Base-by-base conservation (phyloP, 2,113 vertebrate genomes). In the Alethe castanea region DNA sequence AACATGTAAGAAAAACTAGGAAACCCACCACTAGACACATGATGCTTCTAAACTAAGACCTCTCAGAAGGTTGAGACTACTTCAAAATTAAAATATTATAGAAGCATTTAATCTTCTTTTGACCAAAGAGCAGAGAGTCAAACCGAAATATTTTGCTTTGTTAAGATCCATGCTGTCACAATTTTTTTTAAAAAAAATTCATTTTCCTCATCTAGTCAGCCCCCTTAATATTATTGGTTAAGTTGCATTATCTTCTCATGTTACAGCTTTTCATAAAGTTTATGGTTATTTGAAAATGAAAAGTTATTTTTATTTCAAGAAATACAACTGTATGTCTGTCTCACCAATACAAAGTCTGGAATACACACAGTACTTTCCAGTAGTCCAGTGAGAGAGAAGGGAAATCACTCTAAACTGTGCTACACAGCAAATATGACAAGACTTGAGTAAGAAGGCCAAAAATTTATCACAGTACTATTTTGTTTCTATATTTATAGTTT, bases 331-430 rank as follows among this genome's bases (percentile, higher is more conserved):
- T 15, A 8, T 25, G 14, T 23, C 17, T 61, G 4, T 87, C 31
- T 67, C 26, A 74, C 11, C 35, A 19, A 44, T n/a, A 74, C 29
- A 36, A 64, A 23, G 9, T 26, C 22, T 33, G 23, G 23, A 42
- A 84, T 40, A 23, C 19, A 54, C n/a, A 20, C 3, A 26, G 4
- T 24, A 7, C 44, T 31, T 71, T n/a, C 28, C 17, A 81, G 14
- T 19, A 29, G 14, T 44, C 11, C 69, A 48, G 3, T 12, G 25
- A 2, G 6, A 16, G 8, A 42, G 8, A 5, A 5, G 4, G 9
- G 0, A 8, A 60, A 36, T 25, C 16, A 5, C 19, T 31, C 31
- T 24, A 13, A 38, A 28, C 4, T 65, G 8, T 53, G 31, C 40
- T 72, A 54, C 28, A 28, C 17, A 35, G 8, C 20, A 78, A 57